phyloP scores from a whole-genome alignment of 2,113 vertebrate species.

The Poeciliopsis prolifica region DNA sequence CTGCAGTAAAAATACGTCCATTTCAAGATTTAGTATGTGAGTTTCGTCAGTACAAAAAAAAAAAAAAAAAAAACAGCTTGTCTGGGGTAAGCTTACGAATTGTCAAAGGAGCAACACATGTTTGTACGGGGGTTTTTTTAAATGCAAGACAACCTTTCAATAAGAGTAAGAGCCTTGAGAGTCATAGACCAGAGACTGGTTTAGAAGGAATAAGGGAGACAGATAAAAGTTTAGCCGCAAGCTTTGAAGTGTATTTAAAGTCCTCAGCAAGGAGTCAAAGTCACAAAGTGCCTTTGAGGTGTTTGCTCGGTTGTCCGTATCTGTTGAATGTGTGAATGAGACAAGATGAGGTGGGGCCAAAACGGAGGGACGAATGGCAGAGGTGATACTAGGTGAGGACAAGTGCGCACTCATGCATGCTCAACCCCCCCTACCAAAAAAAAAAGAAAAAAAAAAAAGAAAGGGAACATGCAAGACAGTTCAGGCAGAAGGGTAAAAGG shows the following conservation, averaged over 20 bases:
- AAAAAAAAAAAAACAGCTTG: neutral
- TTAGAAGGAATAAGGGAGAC: conserved; percentile 6
- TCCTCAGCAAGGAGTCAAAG: conserved; percentile 53
- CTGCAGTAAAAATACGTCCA: conserved; percentile 39
- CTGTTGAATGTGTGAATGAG: conserved; percentile 44
- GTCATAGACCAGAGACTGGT: neutral
- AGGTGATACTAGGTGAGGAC: conserved; percentile 52
- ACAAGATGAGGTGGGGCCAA: conserved; percentile 29
- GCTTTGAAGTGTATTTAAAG: conserved; percentile 56
- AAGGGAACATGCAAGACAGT: conserved; percentile 55
- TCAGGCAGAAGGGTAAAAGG: conserved; percentile 62
- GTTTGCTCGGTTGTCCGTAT: conserved; percentile 46
- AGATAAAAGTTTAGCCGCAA: conserved; percentile 28
- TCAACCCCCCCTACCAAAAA: neutral
- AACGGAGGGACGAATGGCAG: conserved; percentile 52
- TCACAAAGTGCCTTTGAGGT: conserved; percentile 38
- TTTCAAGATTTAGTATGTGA: conserved; percentile 48
- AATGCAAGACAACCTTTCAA: conserved; percentile 2
- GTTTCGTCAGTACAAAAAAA: conserved; percentile 26
- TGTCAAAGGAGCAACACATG: neutral
- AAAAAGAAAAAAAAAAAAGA: conserved; percentile 7
- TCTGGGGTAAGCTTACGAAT: neutral
- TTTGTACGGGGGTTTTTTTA: neutral
- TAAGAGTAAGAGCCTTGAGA: conserved; percentile 13
- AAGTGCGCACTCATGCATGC: conserved; percentile 58